phyloP scores from a whole-genome alignment of 2,888 invertebrate species.

The Stenurella melanura region DNA sequence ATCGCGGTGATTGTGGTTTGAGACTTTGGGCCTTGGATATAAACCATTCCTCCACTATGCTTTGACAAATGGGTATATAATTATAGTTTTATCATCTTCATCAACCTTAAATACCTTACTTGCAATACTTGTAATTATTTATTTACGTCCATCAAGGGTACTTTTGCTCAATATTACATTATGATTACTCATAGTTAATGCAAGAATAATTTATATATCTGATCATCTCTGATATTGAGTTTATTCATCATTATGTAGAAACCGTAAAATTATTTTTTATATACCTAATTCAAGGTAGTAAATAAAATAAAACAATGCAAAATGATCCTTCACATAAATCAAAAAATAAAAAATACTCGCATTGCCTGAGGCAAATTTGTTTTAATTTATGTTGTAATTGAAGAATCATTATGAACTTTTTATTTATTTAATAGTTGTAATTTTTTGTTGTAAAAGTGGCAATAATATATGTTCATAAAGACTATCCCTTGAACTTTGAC shows the following conservation, averaged over 20 bases:
- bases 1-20: background rate
- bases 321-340: conserved; percentile 22
- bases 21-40: background rate
- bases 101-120: conserved; percentile 1
- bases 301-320: conserved; percentile 11
- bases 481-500: conserved; percentile 15
- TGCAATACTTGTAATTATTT: background rate
- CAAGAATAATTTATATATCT: background rate
- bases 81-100: background rate
- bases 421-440: background rate
- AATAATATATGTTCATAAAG: background rate
- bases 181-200: conserved; percentile 1
- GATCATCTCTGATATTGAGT: conserved; percentile 20
- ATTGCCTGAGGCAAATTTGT: background rate
- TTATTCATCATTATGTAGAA: conserved; percentile 10
- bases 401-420: background rate
- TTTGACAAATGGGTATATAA: background rate
- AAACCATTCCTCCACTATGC: background rate
- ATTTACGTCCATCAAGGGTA: background rate
- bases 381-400: conserved; percentile 8
- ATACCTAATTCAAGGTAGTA: conserved; percentile 11
- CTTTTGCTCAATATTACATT: background rate
- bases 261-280: conserved; percentile 8
- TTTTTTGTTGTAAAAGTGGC: background rate
- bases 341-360: conserved; percentile 12